Evolutionary conservation across 2,888 invertebrate species (phyloP).

Genomic region (Apotomis capreana): DNA sequence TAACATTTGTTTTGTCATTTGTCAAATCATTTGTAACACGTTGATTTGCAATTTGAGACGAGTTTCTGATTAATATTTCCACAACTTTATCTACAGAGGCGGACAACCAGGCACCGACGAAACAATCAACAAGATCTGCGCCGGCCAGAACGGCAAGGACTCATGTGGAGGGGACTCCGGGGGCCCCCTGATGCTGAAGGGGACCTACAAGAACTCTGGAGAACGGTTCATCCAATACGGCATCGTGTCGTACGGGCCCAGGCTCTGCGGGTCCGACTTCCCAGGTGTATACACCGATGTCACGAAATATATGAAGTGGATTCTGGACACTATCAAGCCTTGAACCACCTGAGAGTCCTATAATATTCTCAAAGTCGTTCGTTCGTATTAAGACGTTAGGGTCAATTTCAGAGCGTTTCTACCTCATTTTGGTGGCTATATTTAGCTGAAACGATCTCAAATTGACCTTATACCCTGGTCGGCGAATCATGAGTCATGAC

Average conservation of each 20-base stretch:
- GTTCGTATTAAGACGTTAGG: too few relatives aligned
- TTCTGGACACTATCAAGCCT: constrained; percentile 52
- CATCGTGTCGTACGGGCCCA: constrained; percentile 51
- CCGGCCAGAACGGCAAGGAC: constrained; percentile 74
- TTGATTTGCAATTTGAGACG: too few relatives aligned
- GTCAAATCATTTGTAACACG: too few relatives aligned
- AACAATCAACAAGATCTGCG: constrained; percentile 44
- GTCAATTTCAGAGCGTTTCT: too few relatives aligned
- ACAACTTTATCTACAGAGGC: constrained; percentile 28
- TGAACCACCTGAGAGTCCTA: constrained; percentile 21
- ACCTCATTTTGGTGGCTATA: too few relatives aligned
- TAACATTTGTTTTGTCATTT: too few relatives aligned
- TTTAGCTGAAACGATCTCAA: too few relatives aligned
- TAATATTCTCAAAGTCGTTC: background rate
- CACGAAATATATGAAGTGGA: constrained; percentile 67
- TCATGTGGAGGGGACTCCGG: constrained; percentile 86
- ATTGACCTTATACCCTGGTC: too few relatives aligned
- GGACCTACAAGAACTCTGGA: constrained; percentile 17
- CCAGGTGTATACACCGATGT: constrained; percentile 73
- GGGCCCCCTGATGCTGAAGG: constrained; percentile 81
- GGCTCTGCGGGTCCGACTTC: constrained; percentile 56
- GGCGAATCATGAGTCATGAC: too few relatives aligned
- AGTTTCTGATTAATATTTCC: background rate
- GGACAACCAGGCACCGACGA: constrained; percentile 18
- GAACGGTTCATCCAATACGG: constrained; percentile 53